Evolutionary conservation across 2,113 vertebrate species (phyloP).

Genomic region (Strix uralensis): DNA sequence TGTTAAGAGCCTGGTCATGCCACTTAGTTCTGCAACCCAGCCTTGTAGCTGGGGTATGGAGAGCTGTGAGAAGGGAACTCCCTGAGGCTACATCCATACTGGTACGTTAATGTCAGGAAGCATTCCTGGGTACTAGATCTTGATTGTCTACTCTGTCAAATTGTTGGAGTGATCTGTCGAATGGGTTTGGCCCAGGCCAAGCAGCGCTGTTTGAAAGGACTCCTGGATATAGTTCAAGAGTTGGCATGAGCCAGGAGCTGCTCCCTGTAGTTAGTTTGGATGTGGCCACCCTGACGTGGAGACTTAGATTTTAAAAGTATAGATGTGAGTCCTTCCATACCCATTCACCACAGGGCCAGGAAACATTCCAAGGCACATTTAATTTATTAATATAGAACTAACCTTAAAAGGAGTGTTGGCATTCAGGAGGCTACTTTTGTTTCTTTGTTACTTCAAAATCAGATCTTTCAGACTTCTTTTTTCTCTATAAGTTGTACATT

Average conservation of each 20-base stretch:
- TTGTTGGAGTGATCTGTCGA: neutral
- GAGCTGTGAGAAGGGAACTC: neutral
- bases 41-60: neutral
- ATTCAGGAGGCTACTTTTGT: neutral
- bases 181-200: neutral
- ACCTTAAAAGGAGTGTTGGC: neutral
- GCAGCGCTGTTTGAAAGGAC: neutral
- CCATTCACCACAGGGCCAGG: neutral
- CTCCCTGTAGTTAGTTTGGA: neutral
- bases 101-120: neutral
- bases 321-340: neutral
- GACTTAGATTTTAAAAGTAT: neutral
- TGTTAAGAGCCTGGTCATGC: neutral
- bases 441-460: neutral
- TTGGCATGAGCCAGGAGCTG: neutral
- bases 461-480: neutral
- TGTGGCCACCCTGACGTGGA: neutral
- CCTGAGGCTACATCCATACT: neutral
- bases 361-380: neutral
- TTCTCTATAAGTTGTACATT: neutral
- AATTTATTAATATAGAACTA: neutral
- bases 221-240: neutral
- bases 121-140: neutral
- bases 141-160: neutral
- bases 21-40: neutral